A percentile compares a stretch with the other conserved stretches of the same genome.
Conservation (phyloP, 2,888 invertebrate species). For the Lepidochitona cinerea region DNA sequence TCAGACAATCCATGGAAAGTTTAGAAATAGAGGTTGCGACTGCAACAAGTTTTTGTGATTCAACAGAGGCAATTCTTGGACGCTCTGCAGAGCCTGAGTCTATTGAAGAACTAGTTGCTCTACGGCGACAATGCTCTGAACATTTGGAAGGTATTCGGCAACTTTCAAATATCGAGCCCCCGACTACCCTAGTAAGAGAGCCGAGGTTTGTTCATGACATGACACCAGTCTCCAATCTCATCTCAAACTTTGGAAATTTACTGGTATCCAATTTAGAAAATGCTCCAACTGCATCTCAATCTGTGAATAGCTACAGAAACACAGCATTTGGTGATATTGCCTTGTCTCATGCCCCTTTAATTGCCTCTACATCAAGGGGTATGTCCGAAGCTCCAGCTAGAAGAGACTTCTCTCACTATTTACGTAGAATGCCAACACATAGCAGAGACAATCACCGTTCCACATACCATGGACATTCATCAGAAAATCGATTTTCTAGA, state of each 20-base stretch:
- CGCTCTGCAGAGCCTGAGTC: slow-evolving; percentile 42
- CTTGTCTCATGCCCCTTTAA: neutral
- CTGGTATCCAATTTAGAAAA: slow-evolving; percentile 16
- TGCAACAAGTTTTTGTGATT: slow-evolving; percentile 95
- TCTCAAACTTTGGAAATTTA: slow-evolving; percentile 56
- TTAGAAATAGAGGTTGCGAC: slow-evolving; percentile 95
- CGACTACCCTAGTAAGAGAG: slow-evolving; percentile 83
- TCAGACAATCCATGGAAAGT: slow-evolving; percentile 91
- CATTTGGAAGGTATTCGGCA: slow-evolving; percentile 53
- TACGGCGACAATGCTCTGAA: slow-evolving; percentile 55
- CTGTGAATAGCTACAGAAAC: neutral
- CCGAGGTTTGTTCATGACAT: slow-evolving; percentile 56
- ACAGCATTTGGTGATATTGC: neutral
- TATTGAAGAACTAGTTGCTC: slow-evolving; percentile 53
- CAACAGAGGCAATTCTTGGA: slow-evolving; percentile 41
- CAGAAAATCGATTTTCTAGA: neutral
- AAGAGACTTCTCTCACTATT: neutral
- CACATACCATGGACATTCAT: neutral
- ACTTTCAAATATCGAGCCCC: slow-evolving; percentile 81
- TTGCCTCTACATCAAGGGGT: neutral
- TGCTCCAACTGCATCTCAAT: neutral
- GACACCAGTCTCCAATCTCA: slow-evolving; percentile 50
- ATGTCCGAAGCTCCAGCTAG: neutral
- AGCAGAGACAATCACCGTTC: neutral
- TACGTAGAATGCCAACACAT: neutral